phyloP scores from a whole-genome alignment of 2,888 invertebrate species.

The Phaonia tiefii region DNA sequence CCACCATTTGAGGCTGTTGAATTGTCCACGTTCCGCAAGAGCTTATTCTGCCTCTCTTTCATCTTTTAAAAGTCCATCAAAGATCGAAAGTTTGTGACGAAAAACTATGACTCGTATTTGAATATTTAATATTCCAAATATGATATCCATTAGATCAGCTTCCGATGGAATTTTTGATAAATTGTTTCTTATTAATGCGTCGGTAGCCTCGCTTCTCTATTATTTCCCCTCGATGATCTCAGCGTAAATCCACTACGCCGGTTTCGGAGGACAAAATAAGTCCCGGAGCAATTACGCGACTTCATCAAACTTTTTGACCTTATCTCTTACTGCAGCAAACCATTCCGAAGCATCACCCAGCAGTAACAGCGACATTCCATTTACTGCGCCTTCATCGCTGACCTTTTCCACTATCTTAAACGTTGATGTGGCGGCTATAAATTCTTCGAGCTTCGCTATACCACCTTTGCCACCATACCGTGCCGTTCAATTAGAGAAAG shows the following conservation, averaged over 20 bases:
- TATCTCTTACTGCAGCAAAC: background rate
- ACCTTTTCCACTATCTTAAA: no score
- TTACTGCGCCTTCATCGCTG: no score
- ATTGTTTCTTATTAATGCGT: conserved; percentile 29
- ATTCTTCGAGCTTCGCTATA: background rate
- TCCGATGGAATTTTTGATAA: conserved; percentile 11
- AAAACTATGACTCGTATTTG: conserved; percentile 33
- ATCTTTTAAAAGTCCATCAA: background rate
- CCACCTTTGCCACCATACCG: background rate
- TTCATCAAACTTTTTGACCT: no score
- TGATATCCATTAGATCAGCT: conserved; percentile 40
- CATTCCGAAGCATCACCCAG: background rate
- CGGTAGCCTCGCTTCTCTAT: conserved; percentile 33
- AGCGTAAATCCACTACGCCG: no score
- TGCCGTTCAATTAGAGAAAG: background rate
- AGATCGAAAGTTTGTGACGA: background rate
- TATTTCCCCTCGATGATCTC: no score
- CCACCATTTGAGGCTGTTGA: background rate
- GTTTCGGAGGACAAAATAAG: no score
- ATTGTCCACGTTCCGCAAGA: background rate
- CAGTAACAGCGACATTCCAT: background rate
- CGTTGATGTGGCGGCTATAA: background rate
- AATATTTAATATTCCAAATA: conserved; percentile 33
- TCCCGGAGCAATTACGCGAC: no score
- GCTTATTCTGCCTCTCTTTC: background rate